Evolutionary conservation across 2,888 invertebrate species (phyloP).

Genomic region (Sclerodermus sp.): DNA sequence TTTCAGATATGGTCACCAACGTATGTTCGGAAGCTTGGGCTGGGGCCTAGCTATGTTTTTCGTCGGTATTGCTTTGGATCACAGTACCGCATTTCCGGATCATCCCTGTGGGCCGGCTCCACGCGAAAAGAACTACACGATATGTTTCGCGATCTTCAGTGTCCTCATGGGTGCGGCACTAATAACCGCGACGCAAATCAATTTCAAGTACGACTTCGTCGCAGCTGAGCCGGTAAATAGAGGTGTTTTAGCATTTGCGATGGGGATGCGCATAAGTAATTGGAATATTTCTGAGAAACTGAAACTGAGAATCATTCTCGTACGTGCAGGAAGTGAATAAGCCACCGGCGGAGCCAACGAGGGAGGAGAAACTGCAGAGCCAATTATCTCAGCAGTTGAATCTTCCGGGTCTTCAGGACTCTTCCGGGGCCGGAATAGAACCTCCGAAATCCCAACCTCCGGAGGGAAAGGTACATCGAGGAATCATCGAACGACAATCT

Average conservation of each 20-base stretch:
- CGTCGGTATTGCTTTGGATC: conserved; percentile 93
- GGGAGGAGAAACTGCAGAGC: conserved; percentile 80
- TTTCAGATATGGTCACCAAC: conserved; percentile 84
- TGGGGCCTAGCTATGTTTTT: conserved; percentile 99
- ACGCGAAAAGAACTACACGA: conserved; percentile 96
- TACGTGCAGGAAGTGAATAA: conserved; percentile 55
- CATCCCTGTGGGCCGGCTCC: conserved; percentile 88
- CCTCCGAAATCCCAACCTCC: conserved; percentile 56
- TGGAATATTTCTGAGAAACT: too few species aligned
- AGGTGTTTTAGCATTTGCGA: too few species aligned
- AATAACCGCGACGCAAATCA: conserved; percentile 86
- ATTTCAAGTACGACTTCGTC: conserved; percentile 60
- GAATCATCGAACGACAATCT: background rate
- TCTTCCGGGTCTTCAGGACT: conserved; percentile 74
- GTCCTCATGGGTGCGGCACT: conserved; percentile 95
- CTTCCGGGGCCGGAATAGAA: conserved; percentile 58
- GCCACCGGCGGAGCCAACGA: conserved; percentile 58
- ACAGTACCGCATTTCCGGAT: conserved; percentile 92
- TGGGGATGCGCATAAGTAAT: too few species aligned
- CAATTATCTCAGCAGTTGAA: conserved; percentile 82
- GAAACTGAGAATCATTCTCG: too few species aligned
- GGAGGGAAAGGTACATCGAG: conserved; percentile 58
- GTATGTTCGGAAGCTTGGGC: conserved; percentile 97
- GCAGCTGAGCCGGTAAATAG: conserved; percentile 45
- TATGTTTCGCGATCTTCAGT: conserved; percentile 97